Evolutionary conservation across 1,140 invertebrate genomes (phyloP).

Genomic region (Pectinophora gossypiella): DNA sequence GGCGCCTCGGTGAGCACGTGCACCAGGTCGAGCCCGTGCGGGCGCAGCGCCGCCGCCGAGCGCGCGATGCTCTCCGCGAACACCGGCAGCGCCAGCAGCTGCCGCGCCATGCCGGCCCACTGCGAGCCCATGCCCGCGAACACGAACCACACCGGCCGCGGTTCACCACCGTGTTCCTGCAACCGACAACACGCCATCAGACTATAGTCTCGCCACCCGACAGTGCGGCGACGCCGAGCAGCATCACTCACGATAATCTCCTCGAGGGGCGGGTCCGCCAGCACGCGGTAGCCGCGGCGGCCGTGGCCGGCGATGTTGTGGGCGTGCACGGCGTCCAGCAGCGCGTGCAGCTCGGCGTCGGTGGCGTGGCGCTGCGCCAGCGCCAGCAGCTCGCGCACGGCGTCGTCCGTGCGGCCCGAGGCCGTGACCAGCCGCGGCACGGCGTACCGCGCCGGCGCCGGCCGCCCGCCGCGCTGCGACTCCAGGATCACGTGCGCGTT

Average conservation of each 20-base stretch:
- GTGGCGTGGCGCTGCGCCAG: constrained; percentile 76
- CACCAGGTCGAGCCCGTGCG: constrained; percentile 88
- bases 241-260: constrained; percentile 70
- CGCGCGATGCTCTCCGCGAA: constrained; percentile 88
- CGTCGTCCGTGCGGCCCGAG: constrained; percentile 90
- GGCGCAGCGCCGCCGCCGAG: constrained; percentile 84
- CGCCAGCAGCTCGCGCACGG: constrained; percentile 82
- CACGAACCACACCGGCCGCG: constrained; percentile 92
- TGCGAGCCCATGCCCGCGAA: constrained; percentile 98
- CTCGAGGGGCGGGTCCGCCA: constrained; percentile 72
- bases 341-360: constrained; percentile 86
- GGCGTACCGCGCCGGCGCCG: constrained; percentile 30
- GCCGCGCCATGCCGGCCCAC: constrained; percentile 95
- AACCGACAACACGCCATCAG: too few relatives aligned
- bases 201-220: too few relatives aligned
- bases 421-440: constrained; percentile 85
- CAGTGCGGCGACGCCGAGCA: too few relatives aligned
- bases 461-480: constrained; percentile 74
- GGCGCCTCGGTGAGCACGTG: constrained; percentile 86
- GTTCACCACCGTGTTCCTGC: constrained; percentile 66
- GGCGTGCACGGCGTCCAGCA: constrained; percentile 85
- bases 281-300: constrained; percentile 86
- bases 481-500: constrained; percentile 94
- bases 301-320: constrained; percentile 82
- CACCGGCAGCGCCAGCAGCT: constrained; percentile 86